These are phyloP conservation scores for Hydropsyche betteni DNA, from an alignment of 2,888 invertebrate species.

Conservation along the genomic window DNA sequence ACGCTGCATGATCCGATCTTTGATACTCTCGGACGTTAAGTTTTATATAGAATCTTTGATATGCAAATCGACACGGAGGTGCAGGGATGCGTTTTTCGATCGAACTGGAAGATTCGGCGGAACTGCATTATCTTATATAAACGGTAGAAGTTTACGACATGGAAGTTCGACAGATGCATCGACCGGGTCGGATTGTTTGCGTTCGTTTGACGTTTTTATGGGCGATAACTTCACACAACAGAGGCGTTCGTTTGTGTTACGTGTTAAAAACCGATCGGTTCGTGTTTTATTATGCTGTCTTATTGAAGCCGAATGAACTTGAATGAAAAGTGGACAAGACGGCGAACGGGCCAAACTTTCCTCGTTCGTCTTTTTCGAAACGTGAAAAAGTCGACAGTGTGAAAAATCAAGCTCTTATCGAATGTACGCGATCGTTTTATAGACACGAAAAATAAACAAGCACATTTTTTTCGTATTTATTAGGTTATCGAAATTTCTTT, in stretches of 20 bases:
- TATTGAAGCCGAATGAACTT: conserved; percentile 22
- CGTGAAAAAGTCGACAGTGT: conserved; percentile 2
- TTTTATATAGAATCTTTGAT: too few relatives aligned
- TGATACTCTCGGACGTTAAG: neutral
- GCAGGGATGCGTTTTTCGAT: neutral
- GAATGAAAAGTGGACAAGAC: conserved; percentile 7
- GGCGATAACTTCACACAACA: conserved; percentile 39
- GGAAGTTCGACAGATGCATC: conserved; percentile 23
- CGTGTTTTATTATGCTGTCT: conserved; percentile 39
- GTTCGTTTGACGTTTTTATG: conserved; percentile 45
- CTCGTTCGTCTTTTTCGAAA: neutral
- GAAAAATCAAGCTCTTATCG: conserved; percentile 12
- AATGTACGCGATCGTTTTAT: neutral
- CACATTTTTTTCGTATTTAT: neutral
- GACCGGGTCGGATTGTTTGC: conserved; percentile 40
- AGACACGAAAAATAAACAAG: neutral
- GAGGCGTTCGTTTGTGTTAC: conserved; percentile 29
- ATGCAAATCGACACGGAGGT: neutral
- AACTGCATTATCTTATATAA: conserved; percentile 12
- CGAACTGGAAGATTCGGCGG: neutral
- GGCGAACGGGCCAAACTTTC: neutral
- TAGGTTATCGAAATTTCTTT: conserved; percentile 8
- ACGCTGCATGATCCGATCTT: neutral
- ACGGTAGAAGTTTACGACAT: conserved; percentile 15
- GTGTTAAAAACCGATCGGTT: conserved; percentile 39